phyloP scores from a whole-genome alignment of 2,113 vertebrate genomes.

The Brienomyrus brachyistius region DNA sequence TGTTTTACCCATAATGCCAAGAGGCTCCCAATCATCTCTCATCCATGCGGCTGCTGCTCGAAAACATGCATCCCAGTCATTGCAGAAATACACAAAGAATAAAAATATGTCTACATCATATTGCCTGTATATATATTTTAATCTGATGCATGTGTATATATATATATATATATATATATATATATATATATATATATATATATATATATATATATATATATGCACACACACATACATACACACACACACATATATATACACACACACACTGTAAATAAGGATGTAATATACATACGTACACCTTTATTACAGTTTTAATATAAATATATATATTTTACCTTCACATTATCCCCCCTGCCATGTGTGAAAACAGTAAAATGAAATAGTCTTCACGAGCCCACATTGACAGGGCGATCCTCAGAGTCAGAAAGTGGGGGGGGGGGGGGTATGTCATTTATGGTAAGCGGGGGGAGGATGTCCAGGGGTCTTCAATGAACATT shows the following conservation, averaged over 20 bases:
- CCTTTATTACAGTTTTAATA: neutral
- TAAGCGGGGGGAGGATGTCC: neutral
- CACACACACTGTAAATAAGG: neutral
- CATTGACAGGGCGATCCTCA: neutral
- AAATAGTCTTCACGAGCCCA: neutral
- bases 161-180: neutral
- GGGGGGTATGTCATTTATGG: neutral
- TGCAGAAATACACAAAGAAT: neutral
- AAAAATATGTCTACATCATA: neutral
- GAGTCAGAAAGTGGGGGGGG: neutral
- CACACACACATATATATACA: constrained; percentile 20
- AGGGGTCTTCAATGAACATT: neutral
- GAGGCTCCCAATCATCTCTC: neutral
- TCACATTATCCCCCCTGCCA: neutral
- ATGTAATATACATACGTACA: neutral
- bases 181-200: neutral
- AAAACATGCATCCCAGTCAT: neutral
- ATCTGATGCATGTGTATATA: neutral
- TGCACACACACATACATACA: neutral
- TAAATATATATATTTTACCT: neutral
- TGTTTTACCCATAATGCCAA: neutral
- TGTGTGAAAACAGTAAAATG: neutral
- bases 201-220: neutral
- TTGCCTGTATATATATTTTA: neutral
- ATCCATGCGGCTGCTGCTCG: neutral